Percentiles rank a stretch among this genome's conserved stretches.
phyloP scores from a whole-genome alignment of 2,888 invertebrate genomes.

The Euzetes globulus region DNA sequence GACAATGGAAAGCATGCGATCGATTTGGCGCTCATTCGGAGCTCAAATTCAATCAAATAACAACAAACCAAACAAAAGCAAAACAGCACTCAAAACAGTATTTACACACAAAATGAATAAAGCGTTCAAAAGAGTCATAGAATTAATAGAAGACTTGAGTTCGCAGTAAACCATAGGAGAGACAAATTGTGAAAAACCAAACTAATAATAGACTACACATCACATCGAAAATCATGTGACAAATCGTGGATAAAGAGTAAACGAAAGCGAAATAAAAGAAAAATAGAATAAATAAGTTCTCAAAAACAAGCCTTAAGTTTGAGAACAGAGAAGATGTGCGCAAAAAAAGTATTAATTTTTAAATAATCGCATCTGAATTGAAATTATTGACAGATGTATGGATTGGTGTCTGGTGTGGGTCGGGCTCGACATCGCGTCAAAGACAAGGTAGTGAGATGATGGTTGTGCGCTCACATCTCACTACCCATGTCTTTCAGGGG shows the following conservation, averaged over 20 bases:
- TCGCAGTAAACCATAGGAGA: neutral
- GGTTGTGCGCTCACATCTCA: constrained; percentile 70
- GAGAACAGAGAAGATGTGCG: neutral
- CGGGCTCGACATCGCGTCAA: constrained; percentile 59
- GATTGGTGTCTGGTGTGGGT: neutral
- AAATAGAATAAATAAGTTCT: neutral
- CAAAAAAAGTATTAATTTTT: neutral
- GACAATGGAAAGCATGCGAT: neutral
- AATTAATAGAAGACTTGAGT: neutral
- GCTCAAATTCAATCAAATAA: too few relatives aligned
- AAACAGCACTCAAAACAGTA: too few relatives aligned
- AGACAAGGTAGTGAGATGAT: constrained; percentile 97
- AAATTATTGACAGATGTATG: neutral
- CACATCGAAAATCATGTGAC: constrained; percentile 1
- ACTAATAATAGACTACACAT: neutral
- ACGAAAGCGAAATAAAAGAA: neutral
- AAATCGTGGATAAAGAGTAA: neutral
- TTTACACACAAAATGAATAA: too few relatives aligned
- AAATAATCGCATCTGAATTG: neutral
- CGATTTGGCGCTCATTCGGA: too few relatives aligned
- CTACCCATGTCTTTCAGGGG: constrained; percentile 95
- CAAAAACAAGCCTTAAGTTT: neutral
- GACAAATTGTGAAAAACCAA: neutral
- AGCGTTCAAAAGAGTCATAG: too few relatives aligned
- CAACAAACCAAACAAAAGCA: too few relatives aligned